Evolutionary conservation across 2,888 invertebrate species (phyloP).

Genomic region (Polymixis lichenea): DNA sequence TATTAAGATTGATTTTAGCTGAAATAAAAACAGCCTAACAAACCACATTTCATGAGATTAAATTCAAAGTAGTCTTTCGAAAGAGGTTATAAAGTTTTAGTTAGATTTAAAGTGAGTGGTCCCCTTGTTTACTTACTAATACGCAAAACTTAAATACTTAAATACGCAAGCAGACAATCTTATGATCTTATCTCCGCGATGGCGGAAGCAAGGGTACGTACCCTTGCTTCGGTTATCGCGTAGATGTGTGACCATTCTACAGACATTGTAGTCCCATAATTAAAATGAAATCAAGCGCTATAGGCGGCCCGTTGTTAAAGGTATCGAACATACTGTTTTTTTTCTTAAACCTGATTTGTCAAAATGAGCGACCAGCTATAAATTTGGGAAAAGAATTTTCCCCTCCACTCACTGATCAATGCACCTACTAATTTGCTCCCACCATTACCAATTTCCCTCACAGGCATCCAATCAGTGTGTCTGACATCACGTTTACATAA

Average conservation of each 20-base stretch:
- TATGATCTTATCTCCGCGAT: not conserved
- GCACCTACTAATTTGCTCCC: not conserved
- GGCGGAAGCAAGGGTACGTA: too few species aligned
- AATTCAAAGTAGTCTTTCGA: not conserved
- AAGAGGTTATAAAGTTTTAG: not conserved
- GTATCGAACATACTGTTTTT: not conserved
- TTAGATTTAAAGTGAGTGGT: not conserved
- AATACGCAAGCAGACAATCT: not conserved
- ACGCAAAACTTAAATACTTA: too few species aligned
- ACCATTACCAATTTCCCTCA: not conserved
- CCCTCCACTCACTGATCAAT: not conserved
- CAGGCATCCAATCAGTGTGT: slow-evolving; percentile 23
- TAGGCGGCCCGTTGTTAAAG: not conserved
- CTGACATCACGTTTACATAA: slow-evolving; percentile 21
- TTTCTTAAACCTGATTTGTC: too few species aligned
- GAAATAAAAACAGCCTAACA: not conserved
- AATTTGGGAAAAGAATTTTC: not conserved
- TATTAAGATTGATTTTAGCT: not conserved
- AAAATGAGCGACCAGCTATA: too few species aligned
- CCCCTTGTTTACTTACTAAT: too few species aligned
- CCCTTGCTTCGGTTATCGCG: not conserved
- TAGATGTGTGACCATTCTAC: not conserved
- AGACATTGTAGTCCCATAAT: not conserved
- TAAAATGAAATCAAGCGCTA: not conserved
- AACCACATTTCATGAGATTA: not conserved